These are phyloP conservation scores for Alosa sapidissima DNA, from an alignment of 2,797 vertebrate species.

Conservation along the genomic window DNA sequence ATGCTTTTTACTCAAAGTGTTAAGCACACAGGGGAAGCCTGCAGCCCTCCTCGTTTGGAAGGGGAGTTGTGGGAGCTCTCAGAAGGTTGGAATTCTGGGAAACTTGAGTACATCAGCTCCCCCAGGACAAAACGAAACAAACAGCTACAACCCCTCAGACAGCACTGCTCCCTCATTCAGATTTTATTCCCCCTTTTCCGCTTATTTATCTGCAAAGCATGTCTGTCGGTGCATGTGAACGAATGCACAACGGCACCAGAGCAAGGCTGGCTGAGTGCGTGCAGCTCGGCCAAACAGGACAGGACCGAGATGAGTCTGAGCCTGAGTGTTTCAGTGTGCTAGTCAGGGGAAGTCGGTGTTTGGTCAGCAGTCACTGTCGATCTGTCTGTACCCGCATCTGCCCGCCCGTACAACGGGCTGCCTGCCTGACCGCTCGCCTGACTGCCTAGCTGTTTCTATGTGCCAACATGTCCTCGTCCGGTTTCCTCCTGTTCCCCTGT, in stretches of 20 bases:
- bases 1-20: not conserved
- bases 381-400: not conserved
- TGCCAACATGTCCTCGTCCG: not conserved
- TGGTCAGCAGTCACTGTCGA: not conserved
- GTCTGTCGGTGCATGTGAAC: not conserved
- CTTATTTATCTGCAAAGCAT: not conserved
- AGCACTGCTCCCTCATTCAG: not conserved
- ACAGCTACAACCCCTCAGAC: not conserved
- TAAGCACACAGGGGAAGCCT: not conserved
- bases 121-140: not conserved
- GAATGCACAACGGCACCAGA: not conserved
- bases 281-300: not conserved
- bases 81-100: not conserved
- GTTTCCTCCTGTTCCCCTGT: slow-evolving; percentile 9
- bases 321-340: not conserved
- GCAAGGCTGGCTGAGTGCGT: not conserved
- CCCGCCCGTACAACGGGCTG: too few species aligned
- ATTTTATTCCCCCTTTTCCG: not conserved
- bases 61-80: not conserved
- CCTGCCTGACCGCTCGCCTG: not conserved
- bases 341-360: not conserved
- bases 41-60: not conserved
- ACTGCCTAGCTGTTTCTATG: slow-evolving; percentile 19
- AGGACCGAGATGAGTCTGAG: not conserved
- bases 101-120: not conserved